Evolutionary conservation across 2,113 vertebrate species (phyloP), one percentile per base, ranked within the genome.

Genomic region (Salvelinus namaycush): DNA sequence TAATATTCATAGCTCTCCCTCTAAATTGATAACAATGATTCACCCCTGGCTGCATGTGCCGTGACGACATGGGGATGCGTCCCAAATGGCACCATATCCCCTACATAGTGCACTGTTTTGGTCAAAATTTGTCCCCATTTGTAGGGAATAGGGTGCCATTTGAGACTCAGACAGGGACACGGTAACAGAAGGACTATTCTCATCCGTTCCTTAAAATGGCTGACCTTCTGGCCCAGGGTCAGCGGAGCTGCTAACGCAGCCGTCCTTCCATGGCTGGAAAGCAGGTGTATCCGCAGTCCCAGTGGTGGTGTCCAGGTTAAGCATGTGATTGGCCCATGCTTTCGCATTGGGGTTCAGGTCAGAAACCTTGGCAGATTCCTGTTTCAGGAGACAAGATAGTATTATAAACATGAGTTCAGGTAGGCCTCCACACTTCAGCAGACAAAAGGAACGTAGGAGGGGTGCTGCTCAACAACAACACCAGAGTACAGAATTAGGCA

Each of bases 271-370:
- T 79, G 94, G 84, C 76, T 95, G 94, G 84, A 88, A 94, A 92
- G 95, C 93, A 4, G 86, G 80, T 13, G 92, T 89, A 81, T 96
- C 94, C 77, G 94, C 86, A 77, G 93, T 62, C 59, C 59, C 59
- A 62, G 59, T 11, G 59, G 59, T 93, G 65, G 94, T 93, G 91
- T 97, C 96, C 93, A 96, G 92, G 84, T 94, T 96, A 93, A 97
- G 90, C 94, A 97, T 94, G 89, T 95, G 96, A 92, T 95, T 96
- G 88, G 95, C 96, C 97, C 97, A 99, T 93, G 98, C 97, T 92
- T 99, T 98, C 85, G 97, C 97, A 95, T 99, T 98, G 84, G 97
- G 97, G 93, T 99, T 99, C 86, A 99, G 94, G 87, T 98, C 97
- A 0, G 97, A 99, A 95, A 99, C 97, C 94, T 97, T 99, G 89